These are phyloP conservation scores for Columbina picui DNA, from an alignment of 2,113 vertebrate genomes.

Conservation along the genomic window DNA sequence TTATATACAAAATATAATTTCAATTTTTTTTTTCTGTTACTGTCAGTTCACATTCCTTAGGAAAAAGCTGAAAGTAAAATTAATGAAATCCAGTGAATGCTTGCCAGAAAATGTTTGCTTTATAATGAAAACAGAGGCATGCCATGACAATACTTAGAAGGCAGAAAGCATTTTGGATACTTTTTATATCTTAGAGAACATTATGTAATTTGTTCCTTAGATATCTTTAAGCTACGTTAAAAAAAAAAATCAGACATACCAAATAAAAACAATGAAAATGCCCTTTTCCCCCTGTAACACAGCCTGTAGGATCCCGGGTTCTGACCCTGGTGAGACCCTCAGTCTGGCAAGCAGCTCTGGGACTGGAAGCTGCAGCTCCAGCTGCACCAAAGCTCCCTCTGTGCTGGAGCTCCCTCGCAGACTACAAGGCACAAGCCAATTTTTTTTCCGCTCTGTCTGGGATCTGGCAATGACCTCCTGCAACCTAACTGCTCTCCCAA, in stretches of 20 bases:
- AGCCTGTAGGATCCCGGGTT: neutral
- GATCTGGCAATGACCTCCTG: conserved; percentile 6
- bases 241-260: neutral
- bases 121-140: neutral
- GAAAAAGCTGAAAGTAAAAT: neutral
- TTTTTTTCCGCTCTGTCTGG: neutral
- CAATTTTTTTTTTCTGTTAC: neutral
- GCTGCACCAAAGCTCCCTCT: neutral
- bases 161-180: neutral
- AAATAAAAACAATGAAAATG: neutral
- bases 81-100: neutral
- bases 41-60: neutral
- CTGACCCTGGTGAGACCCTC: neutral
- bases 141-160: neutral
- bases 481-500: conserved; percentile 15
- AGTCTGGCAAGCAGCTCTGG: neutral
- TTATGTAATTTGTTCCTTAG: conserved; percentile 12
- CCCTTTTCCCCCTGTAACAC: fast-evolving
- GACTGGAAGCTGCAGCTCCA: neutral
- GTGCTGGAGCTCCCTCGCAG: neutral
- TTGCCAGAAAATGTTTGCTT: conserved; percentile 9
- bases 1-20: neutral
- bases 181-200: neutral
- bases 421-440: neutral
- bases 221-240: neutral